phyloP scores from a whole-genome alignment of 2,888 invertebrate species.

The Diarsia mendica region DNA sequence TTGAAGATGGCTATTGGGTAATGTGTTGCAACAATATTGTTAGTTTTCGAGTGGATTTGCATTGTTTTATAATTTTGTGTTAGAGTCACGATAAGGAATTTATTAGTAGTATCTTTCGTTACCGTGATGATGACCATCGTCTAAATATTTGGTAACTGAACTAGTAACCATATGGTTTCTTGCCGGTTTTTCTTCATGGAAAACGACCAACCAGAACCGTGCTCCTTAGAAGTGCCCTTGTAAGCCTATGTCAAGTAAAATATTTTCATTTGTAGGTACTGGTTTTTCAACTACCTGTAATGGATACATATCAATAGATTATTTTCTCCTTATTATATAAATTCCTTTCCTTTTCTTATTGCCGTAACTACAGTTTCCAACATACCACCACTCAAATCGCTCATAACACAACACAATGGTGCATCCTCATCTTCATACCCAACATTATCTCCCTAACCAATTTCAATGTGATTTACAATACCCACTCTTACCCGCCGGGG shows the following conservation, averaged over 20 bases:
- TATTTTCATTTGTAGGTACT: too few relatives aligned
- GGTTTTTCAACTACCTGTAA: not conserved
- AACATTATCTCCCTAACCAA: slow-evolving; percentile 51
- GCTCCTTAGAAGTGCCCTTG: too few relatives aligned
- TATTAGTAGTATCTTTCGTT: not conserved
- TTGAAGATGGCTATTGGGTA: slow-evolving; percentile 62
- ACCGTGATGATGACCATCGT: too few relatives aligned
- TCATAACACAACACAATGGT: not conserved
- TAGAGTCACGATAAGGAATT: not conserved
- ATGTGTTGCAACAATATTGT: slow-evolving; percentile 45
- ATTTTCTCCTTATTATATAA: not conserved
- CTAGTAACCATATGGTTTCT: too few relatives aligned
- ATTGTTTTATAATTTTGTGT: slow-evolving; percentile 38
- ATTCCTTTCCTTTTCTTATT: not conserved
- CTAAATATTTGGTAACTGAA: not conserved
- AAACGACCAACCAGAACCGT: too few relatives aligned
- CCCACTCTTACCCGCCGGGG: slow-evolving; percentile 14
- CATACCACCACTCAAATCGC: not conserved
- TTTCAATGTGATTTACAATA: slow-evolving; percentile 63
- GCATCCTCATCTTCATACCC: slow-evolving; percentile 26
- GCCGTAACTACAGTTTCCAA: not conserved
- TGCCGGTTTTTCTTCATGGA: too few relatives aligned
- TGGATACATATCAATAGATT: not conserved
- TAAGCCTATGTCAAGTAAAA: too few relatives aligned
- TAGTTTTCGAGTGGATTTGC: slow-evolving; percentile 27